Conservation (phyloP, 2,888 invertebrate genomes). For the Hypselothyrea guttata region DNA sequence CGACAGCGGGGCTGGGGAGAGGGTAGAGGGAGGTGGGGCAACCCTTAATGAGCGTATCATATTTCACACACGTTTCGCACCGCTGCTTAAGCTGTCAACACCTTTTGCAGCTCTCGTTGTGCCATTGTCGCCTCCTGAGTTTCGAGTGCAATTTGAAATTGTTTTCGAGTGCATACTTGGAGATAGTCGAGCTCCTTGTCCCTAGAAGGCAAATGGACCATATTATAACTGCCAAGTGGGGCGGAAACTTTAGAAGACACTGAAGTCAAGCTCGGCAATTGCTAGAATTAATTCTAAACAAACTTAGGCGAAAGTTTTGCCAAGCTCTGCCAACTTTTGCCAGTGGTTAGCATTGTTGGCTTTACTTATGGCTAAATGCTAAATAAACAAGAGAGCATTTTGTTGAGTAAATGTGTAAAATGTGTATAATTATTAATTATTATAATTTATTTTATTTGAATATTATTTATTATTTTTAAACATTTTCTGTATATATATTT, state of each 20-base stretch:
- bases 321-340: too few species aligned
- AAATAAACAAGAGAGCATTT: too few species aligned
- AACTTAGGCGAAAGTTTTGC: too few species aligned
- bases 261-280: not conserved
- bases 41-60: constrained; percentile 68
- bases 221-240: not conserved
- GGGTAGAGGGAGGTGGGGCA: constrained; percentile 21
- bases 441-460: too few species aligned
- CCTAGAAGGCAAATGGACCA: not conserved
- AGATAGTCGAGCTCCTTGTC: constrained; percentile 10
- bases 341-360: too few species aligned
- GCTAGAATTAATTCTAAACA: too few species aligned
- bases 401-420: too few species aligned
- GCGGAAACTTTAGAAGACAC: too few species aligned
- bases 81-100: constrained; percentile 52
- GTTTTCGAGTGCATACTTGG: constrained; percentile 40
- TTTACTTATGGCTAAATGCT: too few species aligned
- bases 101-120: constrained; percentile 7
- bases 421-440: too few species aligned
- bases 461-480: too few species aligned
- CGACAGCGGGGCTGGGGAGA: constrained; percentile 1
- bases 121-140: constrained; percentile 19
- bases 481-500: too few species aligned
- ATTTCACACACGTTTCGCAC: constrained; percentile 59
- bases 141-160: constrained; percentile 46